Base-by-base conservation (phyloP, 1,140 invertebrate species). In the Sycophila sp. region DNA sequence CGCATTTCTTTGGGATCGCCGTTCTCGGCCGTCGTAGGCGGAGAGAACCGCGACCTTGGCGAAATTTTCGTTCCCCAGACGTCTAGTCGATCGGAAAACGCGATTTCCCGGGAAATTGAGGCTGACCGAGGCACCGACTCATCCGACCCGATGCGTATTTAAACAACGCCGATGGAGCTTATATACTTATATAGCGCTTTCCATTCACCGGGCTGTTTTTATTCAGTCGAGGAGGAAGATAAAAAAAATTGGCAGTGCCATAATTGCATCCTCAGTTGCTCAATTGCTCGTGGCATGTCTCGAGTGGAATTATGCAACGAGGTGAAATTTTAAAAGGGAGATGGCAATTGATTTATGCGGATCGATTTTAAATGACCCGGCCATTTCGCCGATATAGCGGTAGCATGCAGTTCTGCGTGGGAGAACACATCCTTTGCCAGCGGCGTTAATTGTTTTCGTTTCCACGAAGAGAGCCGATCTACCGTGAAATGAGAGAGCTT, bases 61-160 rank as follows among this genome's bases (percentile, higher is more conserved):
- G 13, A 22, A 56, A 49, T 30, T 59, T 34, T 45, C n/a, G 11
- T 6, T 26, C 26, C 24, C 38, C 11, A 19, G 38, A 26, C 13
- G 28, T 17, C 8, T 34, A 19, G 6, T 49, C 38, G 17, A 40
- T 28, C 30, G 40, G 24, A 28, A 58, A 58, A 59, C 53, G 58
- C 36, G 65, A 56, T 67, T 67, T 59, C 26, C 6, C 26, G 2
- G 26, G 28, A 56, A 65, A 55, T 51, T 40, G 49, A 53, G 15
- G 0, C 32, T 65, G 32, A 65, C 13, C 49, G 19, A 51, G 32
- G n/a, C 40, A 24, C n/a, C n/a, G 55, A 24, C 17, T 65, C 24
- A 53, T 13, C 17, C 62, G 15, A 8, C 8, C 6, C 19, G 22
- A 53, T 30, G n/a, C 24, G 19, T 28, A n/a, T n/a, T n/a, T n/a